A percentile compares a stretch with the other conserved stretches of the same genome.
Evolutionary conservation across 2,797 vertebrate species (phyloP).

Genomic region (Schizopygopsis malacanthus): DNA sequence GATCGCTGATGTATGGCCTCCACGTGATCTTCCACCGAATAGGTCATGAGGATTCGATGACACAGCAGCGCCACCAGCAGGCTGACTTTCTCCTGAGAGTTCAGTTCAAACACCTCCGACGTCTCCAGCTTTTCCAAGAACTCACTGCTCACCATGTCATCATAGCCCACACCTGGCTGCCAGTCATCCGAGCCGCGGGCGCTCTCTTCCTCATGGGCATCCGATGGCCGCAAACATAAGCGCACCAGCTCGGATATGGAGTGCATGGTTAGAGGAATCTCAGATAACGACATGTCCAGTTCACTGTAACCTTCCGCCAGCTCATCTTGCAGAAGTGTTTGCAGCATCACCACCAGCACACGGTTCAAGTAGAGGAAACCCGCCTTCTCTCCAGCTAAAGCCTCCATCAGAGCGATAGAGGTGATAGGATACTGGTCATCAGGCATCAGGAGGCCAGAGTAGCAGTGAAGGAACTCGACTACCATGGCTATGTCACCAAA

Average conservation of each 20-base stretch:
- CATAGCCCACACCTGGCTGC: slow-evolving; percentile 74
- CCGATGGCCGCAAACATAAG: slow-evolving; percentile 91
- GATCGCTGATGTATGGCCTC: slow-evolving; percentile 91
- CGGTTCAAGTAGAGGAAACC: slow-evolving; percentile 95
- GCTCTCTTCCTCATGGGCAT: slow-evolving; percentile 86
- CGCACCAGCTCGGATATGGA: slow-evolving; percentile 93
- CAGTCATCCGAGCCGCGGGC: slow-evolving; percentile 76
- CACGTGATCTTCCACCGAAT: slow-evolving; percentile 94
- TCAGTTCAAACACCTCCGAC: slow-evolving; percentile 91
- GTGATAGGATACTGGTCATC: slow-evolving; percentile 94
- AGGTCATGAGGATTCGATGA: slow-evolving; percentile 97
- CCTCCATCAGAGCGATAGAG: slow-evolving; percentile 89
- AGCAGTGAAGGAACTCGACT: slow-evolving; percentile 94
- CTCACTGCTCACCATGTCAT: slow-evolving; percentile 91
- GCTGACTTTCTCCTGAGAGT: slow-evolving; percentile 88
- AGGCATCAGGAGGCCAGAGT: slow-evolving; percentile 89
- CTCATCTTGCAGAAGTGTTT: slow-evolving; percentile 95
- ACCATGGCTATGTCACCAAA: slow-evolving; percentile 96
- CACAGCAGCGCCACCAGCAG: slow-evolving; percentile 91
- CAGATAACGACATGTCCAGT: slow-evolving; percentile 92
- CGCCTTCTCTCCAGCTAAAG: slow-evolving; percentile 88
- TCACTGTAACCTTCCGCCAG: slow-evolving; percentile 96
- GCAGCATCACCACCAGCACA: slow-evolving; percentile 91
- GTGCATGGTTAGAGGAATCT: slow-evolving; percentile 96
- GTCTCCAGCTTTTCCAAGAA: slow-evolving; percentile 94